Evolutionary conservation across 2,888 invertebrate genomes (phyloP).

Genomic region (Eupithecia insigniata): DNA sequence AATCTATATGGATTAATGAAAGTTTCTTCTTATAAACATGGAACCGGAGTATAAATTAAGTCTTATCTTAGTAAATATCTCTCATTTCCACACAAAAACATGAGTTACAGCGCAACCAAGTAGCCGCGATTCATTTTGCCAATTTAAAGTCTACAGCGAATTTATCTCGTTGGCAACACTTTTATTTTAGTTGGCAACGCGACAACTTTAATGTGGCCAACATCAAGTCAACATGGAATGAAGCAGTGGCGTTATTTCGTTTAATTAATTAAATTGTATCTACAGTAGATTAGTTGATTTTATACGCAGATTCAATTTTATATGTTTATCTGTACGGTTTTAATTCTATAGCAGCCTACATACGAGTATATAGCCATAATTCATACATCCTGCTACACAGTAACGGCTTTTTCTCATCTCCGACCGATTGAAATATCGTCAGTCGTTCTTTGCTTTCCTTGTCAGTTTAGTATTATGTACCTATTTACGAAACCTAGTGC

Average conservation of each 20-base stretch:
- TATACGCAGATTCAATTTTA: background rate
- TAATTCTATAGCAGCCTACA: too few relatives aligned
- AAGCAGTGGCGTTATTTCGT: constrained; percentile 7
- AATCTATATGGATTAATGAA: too few relatives aligned
- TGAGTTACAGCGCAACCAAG: constrained; percentile 21
- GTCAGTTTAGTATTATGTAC: too few relatives aligned
- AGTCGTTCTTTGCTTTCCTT: too few relatives aligned
- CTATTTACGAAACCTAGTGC: too few relatives aligned
- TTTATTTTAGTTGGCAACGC: constrained; percentile 46
- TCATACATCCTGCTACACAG: too few relatives aligned
- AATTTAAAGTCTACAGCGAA: constrained; percentile 40
- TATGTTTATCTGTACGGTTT: background rate
- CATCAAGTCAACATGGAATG: constrained; percentile 29
- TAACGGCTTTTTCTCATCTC: too few relatives aligned
- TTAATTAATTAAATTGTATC: constrained; percentile 15
- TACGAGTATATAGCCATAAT: too few relatives aligned
- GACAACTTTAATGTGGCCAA: constrained; percentile 35
- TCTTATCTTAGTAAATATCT: background rate
- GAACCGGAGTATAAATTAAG: background rate
- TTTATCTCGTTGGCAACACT: constrained; percentile 41
- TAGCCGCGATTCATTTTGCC: constrained; percentile 38
- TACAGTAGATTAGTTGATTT: background rate
- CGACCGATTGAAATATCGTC: too few relatives aligned
- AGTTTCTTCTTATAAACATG: background rate
- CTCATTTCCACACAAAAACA: constrained; percentile 2